Evolutionary conservation across 2,797 vertebrate genomes (phyloP).

Genomic region (Argyrosomus regius): DNA sequence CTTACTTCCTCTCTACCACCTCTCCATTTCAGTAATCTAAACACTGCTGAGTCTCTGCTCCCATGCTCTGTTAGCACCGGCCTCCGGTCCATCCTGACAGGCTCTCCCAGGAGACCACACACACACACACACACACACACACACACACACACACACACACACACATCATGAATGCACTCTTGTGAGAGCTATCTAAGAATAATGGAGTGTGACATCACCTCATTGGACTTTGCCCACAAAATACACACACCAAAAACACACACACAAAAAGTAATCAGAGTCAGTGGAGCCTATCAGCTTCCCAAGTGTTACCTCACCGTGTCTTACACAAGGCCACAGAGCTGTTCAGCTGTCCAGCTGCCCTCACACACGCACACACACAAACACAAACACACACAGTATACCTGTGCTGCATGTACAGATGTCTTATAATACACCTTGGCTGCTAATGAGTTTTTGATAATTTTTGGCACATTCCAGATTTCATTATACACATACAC

Average conservation of each 20-base stretch:
- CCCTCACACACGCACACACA: neutral
- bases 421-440: neutral
- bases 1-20: neutral
- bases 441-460: neutral
- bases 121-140: neutral
- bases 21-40: conserved; percentile 27
- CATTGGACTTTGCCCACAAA: conserved; percentile 37
- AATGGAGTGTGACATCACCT: conserved; percentile 71
- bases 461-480: neutral
- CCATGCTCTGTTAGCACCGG: conserved; percentile 22
- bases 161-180: conserved; percentile 3
- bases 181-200: conserved; percentile 44
- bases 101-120: conserved; percentile 28
- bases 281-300: conserved; percentile 50
- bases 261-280: conserved; percentile 41
- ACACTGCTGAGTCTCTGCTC: conserved; percentile 30
- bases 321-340: conserved; percentile 35
- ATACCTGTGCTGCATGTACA: neutral
- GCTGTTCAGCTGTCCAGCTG: conserved; percentile 10
- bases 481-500: conserved; percentile 1
- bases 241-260: conserved; percentile 17
- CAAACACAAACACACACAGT: neutral
- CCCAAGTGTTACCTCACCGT: conserved; percentile 44
- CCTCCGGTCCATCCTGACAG: conserved; percentile 40
- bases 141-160: conserved; percentile 9